phyloP scores from a whole-genome alignment of 2,888 invertebrate genomes.

The Caenorhabditis parvicauda region DNA sequence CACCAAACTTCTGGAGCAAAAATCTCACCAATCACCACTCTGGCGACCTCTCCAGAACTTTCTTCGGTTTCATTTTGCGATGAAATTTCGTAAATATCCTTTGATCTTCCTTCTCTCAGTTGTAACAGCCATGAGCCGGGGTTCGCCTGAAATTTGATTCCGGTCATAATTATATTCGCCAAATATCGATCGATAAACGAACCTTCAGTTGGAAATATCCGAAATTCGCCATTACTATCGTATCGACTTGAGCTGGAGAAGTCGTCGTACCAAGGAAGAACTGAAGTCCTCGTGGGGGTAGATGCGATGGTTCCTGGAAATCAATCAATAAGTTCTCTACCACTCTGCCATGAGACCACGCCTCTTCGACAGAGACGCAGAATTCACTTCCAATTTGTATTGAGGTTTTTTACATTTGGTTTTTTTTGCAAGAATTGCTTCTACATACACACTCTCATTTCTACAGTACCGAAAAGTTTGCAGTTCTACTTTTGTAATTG shows the following conservation, averaged over 20 bases:
- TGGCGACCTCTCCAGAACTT: constrained; percentile 7
- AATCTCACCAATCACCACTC: constrained; percentile 9
- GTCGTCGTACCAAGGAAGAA: constrained; percentile 80
- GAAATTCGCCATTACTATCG: constrained; percentile 98
- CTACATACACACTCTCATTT: no score
- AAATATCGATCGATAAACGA: not conserved
- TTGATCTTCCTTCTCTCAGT: constrained; percentile 85
- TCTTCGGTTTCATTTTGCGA: constrained; percentile 47
- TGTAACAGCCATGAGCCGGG: constrained; percentile 91
- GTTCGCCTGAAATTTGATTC: constrained; percentile 74
- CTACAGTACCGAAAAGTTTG: no score
- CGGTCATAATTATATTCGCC: no score
- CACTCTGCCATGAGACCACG: no score
- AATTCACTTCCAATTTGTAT: no score
- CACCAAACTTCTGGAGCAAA: no score
- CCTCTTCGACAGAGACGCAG: no score
- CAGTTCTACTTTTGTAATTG: no score
- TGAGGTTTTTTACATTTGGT: no score
- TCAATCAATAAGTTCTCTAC: no score
- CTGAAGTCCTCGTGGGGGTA: constrained; percentile 94
- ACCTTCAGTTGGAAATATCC: constrained; percentile 86
- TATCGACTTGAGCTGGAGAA: constrained; percentile 75
- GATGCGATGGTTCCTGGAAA: constrained; percentile 73
- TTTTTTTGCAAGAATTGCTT: no score
- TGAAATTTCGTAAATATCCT: constrained; percentile 85